Conservation (phyloP, 2,888 invertebrate species). For the Panopea generosa region DNA sequence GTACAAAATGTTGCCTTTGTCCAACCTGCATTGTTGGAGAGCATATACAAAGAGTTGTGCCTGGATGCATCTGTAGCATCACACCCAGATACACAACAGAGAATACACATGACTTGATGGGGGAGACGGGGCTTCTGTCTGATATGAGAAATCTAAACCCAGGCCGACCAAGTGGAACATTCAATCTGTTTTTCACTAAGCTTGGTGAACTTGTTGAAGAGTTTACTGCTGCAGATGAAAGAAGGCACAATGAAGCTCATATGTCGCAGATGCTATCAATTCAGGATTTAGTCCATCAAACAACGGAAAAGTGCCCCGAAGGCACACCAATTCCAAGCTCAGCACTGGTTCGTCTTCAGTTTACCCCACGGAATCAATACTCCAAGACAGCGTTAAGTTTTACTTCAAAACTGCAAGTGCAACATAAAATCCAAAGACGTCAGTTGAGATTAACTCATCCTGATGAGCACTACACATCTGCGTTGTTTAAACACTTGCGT, state of each 20-base stretch:
- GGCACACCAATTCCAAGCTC: conserved; percentile 41
- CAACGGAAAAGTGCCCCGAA: conserved; percentile 48
- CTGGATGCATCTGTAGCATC: conserved; percentile 41
- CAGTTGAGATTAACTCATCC: conserved; percentile 39
- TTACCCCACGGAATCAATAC: conserved; percentile 50
- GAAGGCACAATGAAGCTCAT: conserved; percentile 41
- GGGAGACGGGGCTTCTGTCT: conserved; percentile 37
- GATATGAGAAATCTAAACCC: conserved; percentile 35
- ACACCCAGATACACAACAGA: conserved; percentile 25
- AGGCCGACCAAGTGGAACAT: conserved; percentile 31
- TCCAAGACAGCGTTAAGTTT: conserved; percentile 32
- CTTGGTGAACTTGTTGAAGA: conserved; percentile 31
- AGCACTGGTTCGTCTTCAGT: conserved; percentile 48
- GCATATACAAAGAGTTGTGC: conserved; percentile 41
- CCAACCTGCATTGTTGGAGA: conserved; percentile 22
- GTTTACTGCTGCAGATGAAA: conserved; percentile 51
- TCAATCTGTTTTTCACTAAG: conserved; percentile 40
- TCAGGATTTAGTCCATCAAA: conserved; percentile 30
- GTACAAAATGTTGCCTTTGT: conserved; percentile 27
- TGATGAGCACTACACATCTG: conserved; percentile 2
- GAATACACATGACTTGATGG: conserved; percentile 27
- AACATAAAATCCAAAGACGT: conserved; percentile 52
- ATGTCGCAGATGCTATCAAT: conserved; percentile 45
- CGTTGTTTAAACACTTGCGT: conserved; percentile 41
- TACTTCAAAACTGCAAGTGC: conserved; percentile 27